Base-by-base conservation (phyloP, 2,888 invertebrate genomes). In the Harpalus rufipes region DNA sequence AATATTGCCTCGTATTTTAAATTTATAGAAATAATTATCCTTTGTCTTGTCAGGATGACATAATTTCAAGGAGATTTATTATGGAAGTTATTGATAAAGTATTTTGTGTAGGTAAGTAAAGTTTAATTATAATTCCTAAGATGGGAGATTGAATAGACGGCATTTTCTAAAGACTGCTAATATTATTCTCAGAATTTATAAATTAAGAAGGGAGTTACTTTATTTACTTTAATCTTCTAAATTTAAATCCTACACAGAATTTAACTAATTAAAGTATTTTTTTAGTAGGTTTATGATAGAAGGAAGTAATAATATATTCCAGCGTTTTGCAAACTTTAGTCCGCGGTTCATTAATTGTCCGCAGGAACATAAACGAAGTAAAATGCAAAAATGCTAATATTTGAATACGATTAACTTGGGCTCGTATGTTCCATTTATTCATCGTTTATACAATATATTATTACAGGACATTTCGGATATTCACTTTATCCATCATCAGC, bases 61-160 rank as follows among this genome's bases (percentile, higher is more conserved):
- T 68, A 39, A 68, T 68, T 39, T 39, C 32, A 32, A 32, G 32
- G 14, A 68, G 68, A 68, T 68, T 39, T 68, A 68, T 68, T 68
- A 68, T 12, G 18, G 39, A 68, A 32, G n/a, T 32, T 68, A 68
- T 68, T 68, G 68, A 68, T 68, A 32, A 68, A 68, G 68, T 68
- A 68, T 68, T 68, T 39, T 68, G 68, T 39, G 68, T 32, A 68
- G 68, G 68, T 68, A 68, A 68, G 68, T 68, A 25, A 68, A 68
- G 68, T 68, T 68, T 68, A 68, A 68, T 68, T 68, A 68, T 39
- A 68, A 68, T 68, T 39, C 32, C 68, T 32, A 39, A 68, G 65
- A 65, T 32, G 25, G 65, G 21, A 10, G 68, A 32, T 14, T 68
- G 68, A 68, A 68, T 68, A 63, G 18, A 25, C 10, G 68, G 14